Evolutionary conservation across 2,113 vertebrate species (phyloP).

Genomic region (human (Homo sapiens)): DNA sequence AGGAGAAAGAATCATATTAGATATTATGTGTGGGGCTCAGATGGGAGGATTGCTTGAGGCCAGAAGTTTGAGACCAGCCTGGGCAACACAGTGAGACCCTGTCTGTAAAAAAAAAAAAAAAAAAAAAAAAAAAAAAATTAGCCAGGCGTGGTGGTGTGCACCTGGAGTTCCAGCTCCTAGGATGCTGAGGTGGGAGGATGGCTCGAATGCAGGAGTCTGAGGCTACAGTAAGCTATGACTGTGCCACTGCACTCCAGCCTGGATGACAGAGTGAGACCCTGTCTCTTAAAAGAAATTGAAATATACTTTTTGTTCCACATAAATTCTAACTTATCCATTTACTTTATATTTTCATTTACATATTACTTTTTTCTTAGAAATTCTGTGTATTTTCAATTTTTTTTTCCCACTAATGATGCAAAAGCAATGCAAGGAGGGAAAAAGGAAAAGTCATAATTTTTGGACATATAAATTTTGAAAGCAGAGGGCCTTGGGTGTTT

Average conservation of each 20-base stretch:
- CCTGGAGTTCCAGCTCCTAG: too few species aligned
- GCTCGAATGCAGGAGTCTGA: too few species aligned
- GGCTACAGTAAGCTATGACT: too few species aligned
- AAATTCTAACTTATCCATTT: background rate
- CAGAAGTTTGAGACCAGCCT: too few species aligned
- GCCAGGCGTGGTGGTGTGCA: too few species aligned
- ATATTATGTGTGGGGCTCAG: background rate
- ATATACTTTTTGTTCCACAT: slow-evolving; percentile 5
- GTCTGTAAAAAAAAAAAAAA: too few species aligned
- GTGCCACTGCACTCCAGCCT: too few species aligned
- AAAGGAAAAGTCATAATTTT: background rate
- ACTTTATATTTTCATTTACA: slow-evolving; percentile 3
- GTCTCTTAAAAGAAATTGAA: background rate
- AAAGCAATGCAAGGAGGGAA: background rate
- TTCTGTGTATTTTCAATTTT: background rate
- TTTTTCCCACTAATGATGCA: background rate
- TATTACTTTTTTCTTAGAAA: background rate
- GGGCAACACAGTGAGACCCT: too few species aligned
- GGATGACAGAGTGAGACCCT: too few species aligned
- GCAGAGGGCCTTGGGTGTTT: background rate
- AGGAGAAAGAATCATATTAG: background rate
- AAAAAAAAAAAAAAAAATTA: too few species aligned
- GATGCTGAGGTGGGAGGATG: too few species aligned
- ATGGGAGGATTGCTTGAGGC: too few species aligned
- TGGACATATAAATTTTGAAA: background rate